Conservation (phyloP, 2,888 invertebrate genomes). For the Melieria omissa region DNA sequence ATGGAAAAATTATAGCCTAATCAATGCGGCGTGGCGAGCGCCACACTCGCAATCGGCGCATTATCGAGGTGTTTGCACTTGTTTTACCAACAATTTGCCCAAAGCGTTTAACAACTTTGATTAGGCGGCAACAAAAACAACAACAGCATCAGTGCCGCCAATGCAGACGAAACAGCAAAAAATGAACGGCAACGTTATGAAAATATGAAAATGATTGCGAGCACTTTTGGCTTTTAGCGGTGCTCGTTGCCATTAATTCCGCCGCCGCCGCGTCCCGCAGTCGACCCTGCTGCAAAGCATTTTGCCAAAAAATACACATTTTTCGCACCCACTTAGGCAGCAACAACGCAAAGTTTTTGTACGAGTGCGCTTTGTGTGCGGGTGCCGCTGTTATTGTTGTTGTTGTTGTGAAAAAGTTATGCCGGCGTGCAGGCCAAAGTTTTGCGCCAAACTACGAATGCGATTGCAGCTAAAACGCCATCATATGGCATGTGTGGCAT, state of each 20-base stretch:
- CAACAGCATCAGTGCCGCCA: conserved; percentile 33
- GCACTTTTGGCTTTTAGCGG: neutral
- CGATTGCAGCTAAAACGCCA: neutral
- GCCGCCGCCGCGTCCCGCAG: neutral
- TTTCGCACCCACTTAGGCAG: conserved; percentile 22
- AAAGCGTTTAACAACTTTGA: conserved; percentile 5
- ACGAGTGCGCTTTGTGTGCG: neutral
- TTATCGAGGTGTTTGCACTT: conserved; percentile 59
- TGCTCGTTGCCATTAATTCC: neutral
- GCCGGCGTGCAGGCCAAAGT: conserved; percentile 8
- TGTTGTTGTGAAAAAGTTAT: neutral
- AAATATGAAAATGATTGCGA: neutral
- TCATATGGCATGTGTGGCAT: too few relatives aligned
- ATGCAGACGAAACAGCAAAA: conserved; percentile 20
- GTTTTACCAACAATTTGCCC: conserved; percentile 62
- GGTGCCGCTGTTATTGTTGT: too few relatives aligned
- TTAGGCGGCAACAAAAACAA: neutral
- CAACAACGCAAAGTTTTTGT: conserved; percentile 10
- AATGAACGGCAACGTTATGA: neutral
- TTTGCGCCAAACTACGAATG: conserved; percentile 8
- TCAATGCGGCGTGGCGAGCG: conserved; percentile 48
- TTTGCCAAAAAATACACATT: conserved; percentile 1
- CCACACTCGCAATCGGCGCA: conserved; percentile 11
- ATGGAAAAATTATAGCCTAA: conserved; percentile 64
- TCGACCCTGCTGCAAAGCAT: neutral